Conservation (phyloP, 1,140 invertebrate species). For the Melitaea cinxia region DNA sequence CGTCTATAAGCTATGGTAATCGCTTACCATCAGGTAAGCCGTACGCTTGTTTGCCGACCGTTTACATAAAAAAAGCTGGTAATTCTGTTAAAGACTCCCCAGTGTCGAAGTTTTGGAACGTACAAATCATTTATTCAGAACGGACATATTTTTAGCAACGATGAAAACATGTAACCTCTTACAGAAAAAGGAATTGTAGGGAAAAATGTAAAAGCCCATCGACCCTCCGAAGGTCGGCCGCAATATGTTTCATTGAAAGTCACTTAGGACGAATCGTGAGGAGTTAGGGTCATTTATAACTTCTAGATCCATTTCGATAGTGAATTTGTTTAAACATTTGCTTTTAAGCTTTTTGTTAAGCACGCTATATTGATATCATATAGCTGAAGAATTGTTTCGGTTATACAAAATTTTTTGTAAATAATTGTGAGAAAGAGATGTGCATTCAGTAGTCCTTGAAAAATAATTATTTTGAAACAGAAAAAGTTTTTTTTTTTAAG, state of each 20-base stretch:
- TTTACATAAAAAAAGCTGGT: not conserved
- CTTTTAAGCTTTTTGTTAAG: not conserved
- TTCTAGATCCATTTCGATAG: not conserved
- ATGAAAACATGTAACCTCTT: constrained; percentile 38
- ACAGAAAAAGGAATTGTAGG: constrained; percentile 57
- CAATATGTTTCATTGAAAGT: constrained; percentile 63
- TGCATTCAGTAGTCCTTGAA: too few relatives aligned
- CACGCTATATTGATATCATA: too few relatives aligned
- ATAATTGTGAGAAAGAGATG: too few relatives aligned
- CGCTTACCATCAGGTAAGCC: too few relatives aligned
- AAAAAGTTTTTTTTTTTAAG: too few relatives aligned
- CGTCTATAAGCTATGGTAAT: too few relatives aligned
- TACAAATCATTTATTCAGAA: constrained; percentile 30
- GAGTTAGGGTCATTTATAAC: constrained; percentile 9
- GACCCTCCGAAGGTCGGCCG: constrained; percentile 46
- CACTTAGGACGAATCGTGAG: constrained; percentile 53
- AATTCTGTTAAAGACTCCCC: not conserved
- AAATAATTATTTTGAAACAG: too few relatives aligned
- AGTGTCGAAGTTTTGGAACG: not conserved
- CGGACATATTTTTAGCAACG: constrained; percentile 29
- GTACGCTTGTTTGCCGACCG: too few relatives aligned
- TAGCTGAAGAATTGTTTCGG: not conserved
- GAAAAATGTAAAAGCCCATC: constrained; percentile 62
- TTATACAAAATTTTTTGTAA: too few relatives aligned
- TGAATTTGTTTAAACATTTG: constrained; percentile 1